A percentile compares a stretch with the other conserved stretches of the same genome.
These are phyloP conservation scores for Anthopleura xanthogrammica DNA, from an alignment of 92 coral and sea anemone genomes.

Conservation along the genomic window DNA sequence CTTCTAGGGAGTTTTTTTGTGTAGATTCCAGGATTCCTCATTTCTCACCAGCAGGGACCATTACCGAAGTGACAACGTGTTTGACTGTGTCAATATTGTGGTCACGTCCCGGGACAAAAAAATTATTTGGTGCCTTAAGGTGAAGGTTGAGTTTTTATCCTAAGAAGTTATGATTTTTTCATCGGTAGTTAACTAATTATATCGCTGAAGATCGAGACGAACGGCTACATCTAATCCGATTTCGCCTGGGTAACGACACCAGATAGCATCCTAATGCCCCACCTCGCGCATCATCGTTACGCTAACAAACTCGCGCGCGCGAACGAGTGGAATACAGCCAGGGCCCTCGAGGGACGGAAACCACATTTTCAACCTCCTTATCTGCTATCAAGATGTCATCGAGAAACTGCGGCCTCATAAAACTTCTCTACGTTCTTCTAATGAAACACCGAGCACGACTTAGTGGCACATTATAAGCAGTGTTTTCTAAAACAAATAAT, in stretches of 20 bases:
- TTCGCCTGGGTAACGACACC: background rate
- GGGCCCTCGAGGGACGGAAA: slow-evolving; percentile 18
- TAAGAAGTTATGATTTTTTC: background rate
- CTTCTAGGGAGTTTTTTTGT: slow-evolving; percentile 4
- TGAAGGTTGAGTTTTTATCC: slow-evolving; percentile 5
- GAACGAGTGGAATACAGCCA: slow-evolving; percentile 21
- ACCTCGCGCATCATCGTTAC: slow-evolving; percentile 1
- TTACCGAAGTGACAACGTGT: slow-evolving; percentile 15
- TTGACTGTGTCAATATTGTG: slow-evolving; percentile 32
- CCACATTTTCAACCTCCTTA: slow-evolving; percentile 8
- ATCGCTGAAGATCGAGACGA: slow-evolving; percentile 16
- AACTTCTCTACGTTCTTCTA: background rate
- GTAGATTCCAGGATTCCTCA: background rate
- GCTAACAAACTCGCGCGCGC: slow-evolving; percentile 24
- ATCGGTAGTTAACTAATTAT: background rate
- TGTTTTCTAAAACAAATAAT: background rate
- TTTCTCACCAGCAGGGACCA: slow-evolving; percentile 11
- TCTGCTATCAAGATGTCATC: slow-evolving; percentile 16
- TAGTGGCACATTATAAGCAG: no score
- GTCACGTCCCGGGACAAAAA: slow-evolving; percentile 28
- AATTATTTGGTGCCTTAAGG: slow-evolving; percentile 4
- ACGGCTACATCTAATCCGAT: slow-evolving; percentile 43
- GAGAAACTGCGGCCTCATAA: slow-evolving; percentile 6
- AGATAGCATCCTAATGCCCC: slow-evolving; percentile 15
- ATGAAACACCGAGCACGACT: background rate